Percentiles rank a stretch among this genome's conserved stretches.
Conservation (phyloP, 2,113 vertebrate genomes). For the Ptyas mucosa region DNA sequence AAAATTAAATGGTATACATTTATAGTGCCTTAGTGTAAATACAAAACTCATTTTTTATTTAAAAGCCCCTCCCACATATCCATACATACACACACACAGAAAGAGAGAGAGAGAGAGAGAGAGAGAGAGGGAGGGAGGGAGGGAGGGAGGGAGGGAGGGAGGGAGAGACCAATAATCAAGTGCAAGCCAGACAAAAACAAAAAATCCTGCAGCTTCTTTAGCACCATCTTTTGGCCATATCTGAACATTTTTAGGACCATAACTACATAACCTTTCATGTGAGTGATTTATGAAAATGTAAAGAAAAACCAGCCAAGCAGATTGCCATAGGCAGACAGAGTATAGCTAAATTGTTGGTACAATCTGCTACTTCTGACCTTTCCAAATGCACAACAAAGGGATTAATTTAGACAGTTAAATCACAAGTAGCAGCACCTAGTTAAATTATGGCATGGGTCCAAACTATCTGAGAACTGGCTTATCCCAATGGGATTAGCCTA, state of each 20-base stretch:
- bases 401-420: neutral
- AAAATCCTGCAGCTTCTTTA: constrained; percentile 28
- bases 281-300: neutral
- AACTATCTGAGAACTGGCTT: neutral
- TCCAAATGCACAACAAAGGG: neutral
- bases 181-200: constrained; percentile 7
- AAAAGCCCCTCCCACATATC: neutral
- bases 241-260: neutral
- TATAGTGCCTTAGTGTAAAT: constrained; percentile 43
- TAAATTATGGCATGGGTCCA: no score
- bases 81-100: no score
- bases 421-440: neutral
- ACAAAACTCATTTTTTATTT: constrained; percentile 42
- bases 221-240: constrained; percentile 66
- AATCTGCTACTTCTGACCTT: neutral
- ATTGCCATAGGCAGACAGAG: no score
- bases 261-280: neutral
- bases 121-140: no score
- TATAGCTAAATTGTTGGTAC: neutral
- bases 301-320: neutral
- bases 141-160: no score
- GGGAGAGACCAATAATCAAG: neutral
- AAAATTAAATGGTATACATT: constrained; percentile 61
- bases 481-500: neutral
- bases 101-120: no score